phyloP scores from a whole-genome alignment of 2,888 invertebrate species.

The Dicranocentrus wangi region DNA sequence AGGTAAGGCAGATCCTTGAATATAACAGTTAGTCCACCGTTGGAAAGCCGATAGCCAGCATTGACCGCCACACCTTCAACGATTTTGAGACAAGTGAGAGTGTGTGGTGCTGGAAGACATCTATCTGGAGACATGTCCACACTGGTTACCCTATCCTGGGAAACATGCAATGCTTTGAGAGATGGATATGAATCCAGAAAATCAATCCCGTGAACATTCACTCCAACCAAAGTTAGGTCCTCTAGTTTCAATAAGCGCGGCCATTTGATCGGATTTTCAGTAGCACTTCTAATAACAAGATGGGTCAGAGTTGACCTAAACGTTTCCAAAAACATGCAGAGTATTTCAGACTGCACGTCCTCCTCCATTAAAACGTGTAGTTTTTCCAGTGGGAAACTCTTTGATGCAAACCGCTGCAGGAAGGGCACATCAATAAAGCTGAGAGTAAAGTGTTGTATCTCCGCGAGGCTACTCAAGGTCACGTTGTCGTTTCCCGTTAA shows the following conservation, averaged over 20 bases:
- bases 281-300: conserved; percentile 52
- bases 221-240: conserved; percentile 47
- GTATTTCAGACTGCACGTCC: conserved; percentile 34
- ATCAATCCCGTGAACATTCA: conserved; percentile 48
- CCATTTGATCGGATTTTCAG: conserved; percentile 50
- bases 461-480: conserved; percentile 4
- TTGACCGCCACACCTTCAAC: conserved; percentile 47
- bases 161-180: conserved; percentile 34
- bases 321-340: conserved; percentile 55
- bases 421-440: conserved; percentile 43
- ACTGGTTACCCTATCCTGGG: conserved; percentile 52
- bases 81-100: conserved; percentile 49
- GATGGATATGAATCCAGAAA: conserved; percentile 38
- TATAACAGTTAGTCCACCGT: conserved; percentile 36
- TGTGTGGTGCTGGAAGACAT: conserved; percentile 37
- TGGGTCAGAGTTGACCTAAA: conserved; percentile 25
- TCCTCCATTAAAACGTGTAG: conserved; percentile 54
- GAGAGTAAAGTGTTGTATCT: conserved; percentile 47
- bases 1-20: conserved; percentile 54
- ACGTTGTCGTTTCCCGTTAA: conserved; percentile 38
- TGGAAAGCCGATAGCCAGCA: conserved; percentile 39
- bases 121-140: conserved; percentile 43
- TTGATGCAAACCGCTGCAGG: conserved; percentile 50
- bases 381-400: conserved; percentile 37
- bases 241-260: conserved; percentile 47